These are phyloP conservation scores for Antidorcas marsupialis DNA, from an alignment of 2,113 vertebrate species.

Conservation along the genomic window DNA sequence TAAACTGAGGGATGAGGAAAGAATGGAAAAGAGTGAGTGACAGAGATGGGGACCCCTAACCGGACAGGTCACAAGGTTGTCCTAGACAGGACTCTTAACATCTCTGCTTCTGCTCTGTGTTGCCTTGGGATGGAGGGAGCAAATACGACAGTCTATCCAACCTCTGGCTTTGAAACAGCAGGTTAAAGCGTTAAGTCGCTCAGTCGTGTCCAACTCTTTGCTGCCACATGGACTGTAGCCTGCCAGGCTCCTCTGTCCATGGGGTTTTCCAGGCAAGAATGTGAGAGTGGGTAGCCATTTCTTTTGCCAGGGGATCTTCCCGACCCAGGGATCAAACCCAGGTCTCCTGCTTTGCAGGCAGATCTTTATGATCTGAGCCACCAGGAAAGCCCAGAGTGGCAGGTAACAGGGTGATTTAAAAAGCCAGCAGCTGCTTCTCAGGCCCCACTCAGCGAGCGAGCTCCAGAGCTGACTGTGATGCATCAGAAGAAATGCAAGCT, in stretches of 20 bases:
- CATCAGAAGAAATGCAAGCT: slow-evolving; percentile 66
- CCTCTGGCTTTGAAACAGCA: background rate
- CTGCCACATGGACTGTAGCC: background rate
- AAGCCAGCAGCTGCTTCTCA: background rate
- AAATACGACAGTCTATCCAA: rapidly evolving
- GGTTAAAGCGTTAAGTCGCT: background rate
- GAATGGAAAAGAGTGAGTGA: background rate
- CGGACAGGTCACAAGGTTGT: rapidly evolving
- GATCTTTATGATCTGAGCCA: background rate
- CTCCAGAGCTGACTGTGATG: background rate
- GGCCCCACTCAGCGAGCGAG: background rate
- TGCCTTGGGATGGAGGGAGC: background rate
- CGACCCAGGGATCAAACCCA: background rate
- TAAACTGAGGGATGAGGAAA: background rate
- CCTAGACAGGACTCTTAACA: rapidly evolving
- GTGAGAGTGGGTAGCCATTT: background rate
- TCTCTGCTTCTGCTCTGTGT: rapidly evolving
- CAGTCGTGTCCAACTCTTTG: background rate
- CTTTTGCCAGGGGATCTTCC: background rate
- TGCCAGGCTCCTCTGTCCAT: background rate
- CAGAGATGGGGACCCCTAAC: rapidly evolving
- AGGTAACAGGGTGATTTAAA: background rate
- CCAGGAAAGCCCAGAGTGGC: background rate
- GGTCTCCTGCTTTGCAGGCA: background rate
- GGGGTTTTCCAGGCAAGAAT: background rate